These are phyloP conservation scores for Ornithorhynchus anatinus DNA, from an alignment of 2,113 vertebrate species.

Conservation along the genomic window DNA sequence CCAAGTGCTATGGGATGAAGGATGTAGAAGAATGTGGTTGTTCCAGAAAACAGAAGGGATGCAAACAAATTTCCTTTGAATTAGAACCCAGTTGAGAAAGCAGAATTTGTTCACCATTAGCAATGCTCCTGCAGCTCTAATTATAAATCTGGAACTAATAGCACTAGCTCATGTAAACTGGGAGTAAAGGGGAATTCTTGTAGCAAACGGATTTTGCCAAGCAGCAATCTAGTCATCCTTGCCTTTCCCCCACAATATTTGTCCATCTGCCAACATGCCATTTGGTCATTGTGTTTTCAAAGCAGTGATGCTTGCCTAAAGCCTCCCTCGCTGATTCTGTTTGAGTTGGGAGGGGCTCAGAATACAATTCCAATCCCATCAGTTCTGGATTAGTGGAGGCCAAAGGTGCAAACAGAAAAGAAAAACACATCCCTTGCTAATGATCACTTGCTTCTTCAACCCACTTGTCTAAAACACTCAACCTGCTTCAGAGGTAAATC, in stretches of 20 bases:
- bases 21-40: neutral
- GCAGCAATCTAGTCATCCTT: neutral
- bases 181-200: neutral
- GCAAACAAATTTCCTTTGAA: constrained; percentile 18
- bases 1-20: too few relatives aligned
- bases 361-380: neutral
- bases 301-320: neutral
- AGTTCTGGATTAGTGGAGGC: neutral
- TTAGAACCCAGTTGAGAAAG: constrained; percentile 4
- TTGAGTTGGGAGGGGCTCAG: neutral
- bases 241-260: neutral
- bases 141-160: neutral
- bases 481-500: neutral
- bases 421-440: neutral
- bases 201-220: neutral
- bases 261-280: constrained; percentile 6
- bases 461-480: neutral
- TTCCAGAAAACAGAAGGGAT: constrained; percentile 3
- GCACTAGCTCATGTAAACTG: too few relatives aligned
- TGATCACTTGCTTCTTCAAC: neutral
- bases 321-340: constrained; percentile 1
- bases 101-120: neutral
- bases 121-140: neutral
- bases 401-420: neutral
- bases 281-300: constrained; percentile 4